Evolutionary conservation across 2,113 vertebrate genomes (phyloP), one percentile per base, ranked within the genome.

Genomic region (Rhea americana): DNA sequence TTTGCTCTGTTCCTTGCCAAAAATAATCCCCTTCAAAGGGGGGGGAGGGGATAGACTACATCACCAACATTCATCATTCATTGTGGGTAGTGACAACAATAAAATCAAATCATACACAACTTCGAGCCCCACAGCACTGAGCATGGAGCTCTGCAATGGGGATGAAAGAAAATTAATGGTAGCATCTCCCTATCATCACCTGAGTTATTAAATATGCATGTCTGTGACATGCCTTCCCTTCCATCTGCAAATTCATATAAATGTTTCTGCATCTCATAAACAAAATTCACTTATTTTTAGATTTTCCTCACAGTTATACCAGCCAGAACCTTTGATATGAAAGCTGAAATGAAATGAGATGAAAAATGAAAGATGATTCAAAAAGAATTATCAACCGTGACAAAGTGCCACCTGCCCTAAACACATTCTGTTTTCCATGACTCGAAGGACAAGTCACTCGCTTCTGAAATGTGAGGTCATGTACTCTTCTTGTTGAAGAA

Each of bases 221-320:
- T 65, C 79, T 81, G 79, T n/a, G 5, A 48, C 25, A 4, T 21
- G 68, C 35, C 73, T 74, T 48, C 90, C 74, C 59, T 63, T 71
- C 58, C 91, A 91, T 79, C 87, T 93, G 91, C 82, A 86, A 77
- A 61, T 76, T 7, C 78, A 58, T 6, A n/a, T 20, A 70, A 77
- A 67, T 56, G 39, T 45, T 67, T 19, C 91, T 13, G 13, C 62
- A 45, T 48, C 73, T 81, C 48, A 2, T 4, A 62, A 56, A 32
- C 0, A 28, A 28, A 84, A 83, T 45, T 71, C 16, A 37, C 51
- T 75, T 90, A 83, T 93, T 96, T 94, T 94, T 75, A 95, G 85
- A 5, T 58, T 91, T 93, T 51, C 85, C 90, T 83, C 61, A 2
- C 71, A 59, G 72, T 89, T 79, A 63, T 55, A 93, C 58, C 58